A percentile compares a stretch with the other conserved stretches of the same genome.
Evolutionary conservation across 2,888 invertebrate species (phyloP).

Genomic region (Agrotis segetum): DNA sequence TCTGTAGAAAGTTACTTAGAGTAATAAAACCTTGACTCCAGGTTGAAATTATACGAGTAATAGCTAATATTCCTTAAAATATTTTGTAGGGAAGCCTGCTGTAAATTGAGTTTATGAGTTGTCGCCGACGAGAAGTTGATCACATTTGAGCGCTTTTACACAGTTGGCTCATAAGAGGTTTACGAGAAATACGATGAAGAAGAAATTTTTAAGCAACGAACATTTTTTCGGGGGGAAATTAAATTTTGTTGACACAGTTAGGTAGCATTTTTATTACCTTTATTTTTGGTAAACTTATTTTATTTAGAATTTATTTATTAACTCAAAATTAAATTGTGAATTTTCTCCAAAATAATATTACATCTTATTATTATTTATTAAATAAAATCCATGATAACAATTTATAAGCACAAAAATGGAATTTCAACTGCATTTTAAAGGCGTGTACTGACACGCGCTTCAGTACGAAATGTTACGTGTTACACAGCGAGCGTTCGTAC

Average conservation of each 20-base stretch:
- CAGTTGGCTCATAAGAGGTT: conserved; percentile 23
- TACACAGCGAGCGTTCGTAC: no score
- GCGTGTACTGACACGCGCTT: no score
- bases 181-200: conserved; percentile 16
- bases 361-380: no score
- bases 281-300: neutral
- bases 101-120: conserved; percentile 71
- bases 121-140: conserved; percentile 49
- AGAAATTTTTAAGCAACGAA: neutral
- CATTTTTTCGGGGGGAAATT: neutral
- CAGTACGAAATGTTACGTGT: no score
- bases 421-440: no score
- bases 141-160: conserved; percentile 51
- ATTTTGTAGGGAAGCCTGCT: conserved; percentile 68
- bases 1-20: conserved; percentile 34
- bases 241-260: neutral
- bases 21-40: conserved; percentile 64
- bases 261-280: neutral
- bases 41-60: conserved; percentile 68
- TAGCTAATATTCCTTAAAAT: conserved; percentile 68
- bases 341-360: neutral
- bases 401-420: no score
- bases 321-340: neutral
- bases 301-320: neutral
- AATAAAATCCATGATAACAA: no score